Base-by-base conservation (phyloP, 2,888 invertebrate genomes). In the Drosophila buzzatii region DNA sequence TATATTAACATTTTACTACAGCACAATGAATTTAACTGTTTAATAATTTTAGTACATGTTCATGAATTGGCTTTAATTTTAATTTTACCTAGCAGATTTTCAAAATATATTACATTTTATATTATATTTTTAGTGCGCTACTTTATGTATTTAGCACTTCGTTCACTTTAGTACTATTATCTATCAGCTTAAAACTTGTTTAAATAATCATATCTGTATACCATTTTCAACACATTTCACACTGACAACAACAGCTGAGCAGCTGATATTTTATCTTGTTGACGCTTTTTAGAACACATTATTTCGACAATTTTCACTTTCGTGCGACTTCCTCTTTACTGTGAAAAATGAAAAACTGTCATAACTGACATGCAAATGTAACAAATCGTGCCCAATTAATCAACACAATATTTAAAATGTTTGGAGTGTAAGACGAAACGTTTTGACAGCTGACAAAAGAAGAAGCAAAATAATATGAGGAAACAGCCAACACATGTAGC, bases 371-470 rank as follows among this genome's bases (percentile, higher is more conserved):
- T n/a, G 53, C 37, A 47, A 16, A 42, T 78, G 74, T 53, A 80
- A 81, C 60, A 82, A 70, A 79, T 81, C 60, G 56, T 60, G 49
- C 37, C 60, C 70, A 79, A 80, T 80, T 72, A 70, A 75, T 80
- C 79, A 82, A 23, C 53, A 49, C 45, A 37, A 49, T 52, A 39
- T 57, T 56, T 45, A 23, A 60, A 69, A 63, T 56, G 60, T 67
- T 66, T 60, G 23, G 58, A 41, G 42, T 60, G 65, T 52, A 63
- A 78, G 53, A 53, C 27, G 12, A 57, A 53, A 60, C 53, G 33
- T 72, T 65, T 66, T 62, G 75, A 79, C 75, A 81, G 82, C 70
- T 70, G 49, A 49, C 35, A 37, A 57, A 23, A 23, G 61, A 31
- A 33, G n/a, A 51, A 12, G 12, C 27, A 6, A 27, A 16, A 55